Evolutionary conservation across 2,888 invertebrate genomes (phyloP).

Genomic region (Apodemia mormo): DNA sequence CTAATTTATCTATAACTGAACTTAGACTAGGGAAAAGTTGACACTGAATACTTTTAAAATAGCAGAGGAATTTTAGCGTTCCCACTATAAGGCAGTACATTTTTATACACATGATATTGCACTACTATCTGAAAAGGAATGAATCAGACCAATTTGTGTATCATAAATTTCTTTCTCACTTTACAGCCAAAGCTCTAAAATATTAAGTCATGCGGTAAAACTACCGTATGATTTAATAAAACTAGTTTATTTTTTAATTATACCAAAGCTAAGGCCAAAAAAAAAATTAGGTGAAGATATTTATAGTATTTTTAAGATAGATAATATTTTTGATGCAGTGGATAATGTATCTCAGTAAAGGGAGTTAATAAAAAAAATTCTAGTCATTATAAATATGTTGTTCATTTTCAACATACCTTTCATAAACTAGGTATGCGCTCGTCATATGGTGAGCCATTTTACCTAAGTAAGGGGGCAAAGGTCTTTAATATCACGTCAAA

Average conservation of each 20-base stretch:
- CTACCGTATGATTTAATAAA: neutral
- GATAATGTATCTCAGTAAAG: too few relatives aligned
- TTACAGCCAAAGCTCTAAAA: slow-evolving; percentile 17
- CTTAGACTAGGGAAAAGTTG: too few relatives aligned
- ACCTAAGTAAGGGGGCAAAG: neutral
- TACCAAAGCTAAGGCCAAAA: neutral
- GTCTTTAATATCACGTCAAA: too few relatives aligned
- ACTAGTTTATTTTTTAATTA: slow-evolving; percentile 1
- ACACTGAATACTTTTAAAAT: too few relatives aligned
- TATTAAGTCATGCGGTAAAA: too few relatives aligned
- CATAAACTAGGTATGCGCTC: slow-evolving; percentile 15
- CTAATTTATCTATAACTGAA: too few relatives aligned
- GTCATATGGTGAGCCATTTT: slow-evolving; percentile 16
- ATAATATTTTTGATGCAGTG: slow-evolving; percentile 2
- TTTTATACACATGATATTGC: slow-evolving; percentile 20
- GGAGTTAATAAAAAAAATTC: slow-evolving; percentile 9
- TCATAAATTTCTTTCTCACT: slow-evolving; percentile 18
- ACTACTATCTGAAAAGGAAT: slow-evolving; percentile 19
- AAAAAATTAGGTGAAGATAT: too few relatives aligned
- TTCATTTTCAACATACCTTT: slow-evolving; percentile 10
- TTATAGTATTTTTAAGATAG: neutral
- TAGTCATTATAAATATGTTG: slow-evolving; percentile 13
- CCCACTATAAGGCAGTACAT: slow-evolving; percentile 7
- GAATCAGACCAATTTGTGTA: slow-evolving; percentile 18
- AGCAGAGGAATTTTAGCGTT: slow-evolving; percentile 18